Evolutionary conservation across 1,140 invertebrate genomes (phyloP).

Genomic region (Camponotus floridanus): DNA sequence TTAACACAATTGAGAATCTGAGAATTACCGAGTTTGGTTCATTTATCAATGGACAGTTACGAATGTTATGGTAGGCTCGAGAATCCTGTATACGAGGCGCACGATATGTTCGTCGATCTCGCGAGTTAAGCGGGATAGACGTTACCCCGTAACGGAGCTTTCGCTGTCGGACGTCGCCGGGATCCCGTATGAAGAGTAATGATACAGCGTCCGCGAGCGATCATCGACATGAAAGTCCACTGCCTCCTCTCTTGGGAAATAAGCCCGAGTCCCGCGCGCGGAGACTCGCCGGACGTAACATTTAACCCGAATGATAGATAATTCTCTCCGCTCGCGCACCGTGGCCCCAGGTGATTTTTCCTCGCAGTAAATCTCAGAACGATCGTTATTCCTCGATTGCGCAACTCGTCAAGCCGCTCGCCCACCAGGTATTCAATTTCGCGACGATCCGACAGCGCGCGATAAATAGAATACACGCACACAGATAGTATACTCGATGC

Average conservation of each 20-base stretch:
- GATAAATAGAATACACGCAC: conserved; percentile 1
- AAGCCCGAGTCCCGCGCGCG: conserved; percentile 29
- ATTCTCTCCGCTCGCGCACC: conserved; percentile 55
- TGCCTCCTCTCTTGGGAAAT: conserved; percentile 66
- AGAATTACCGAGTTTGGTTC: not conserved
- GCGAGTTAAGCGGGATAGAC: conserved; percentile 53
- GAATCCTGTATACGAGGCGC: conserved; percentile 10
- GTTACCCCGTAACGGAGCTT: conserved; percentile 68
- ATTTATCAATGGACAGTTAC: conserved; percentile 47
- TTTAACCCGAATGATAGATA: conserved; percentile 72
- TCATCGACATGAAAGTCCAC: conserved; percentile 67
- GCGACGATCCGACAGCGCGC: conserved; percentile 5
- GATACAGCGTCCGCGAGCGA: conserved; percentile 61
- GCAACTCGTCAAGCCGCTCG: conserved; percentile 12
- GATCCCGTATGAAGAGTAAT: conserved; percentile 63
- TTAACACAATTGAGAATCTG: not conserved
- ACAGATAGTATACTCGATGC: not conserved
- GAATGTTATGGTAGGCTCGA: conserved; percentile 49
- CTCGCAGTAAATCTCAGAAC: conserved; percentile 35
- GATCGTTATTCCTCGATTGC: conserved; percentile 48
- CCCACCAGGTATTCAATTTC: conserved; percentile 40
- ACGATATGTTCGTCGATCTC: conserved; percentile 49
- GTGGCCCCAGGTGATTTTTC: conserved; percentile 60
- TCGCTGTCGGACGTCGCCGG: conserved; percentile 59
- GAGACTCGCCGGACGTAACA: conserved; percentile 69